Base-by-base conservation (phyloP, 2,113 vertebrate genomes). In the Tragelaphus scriptus region DNA sequence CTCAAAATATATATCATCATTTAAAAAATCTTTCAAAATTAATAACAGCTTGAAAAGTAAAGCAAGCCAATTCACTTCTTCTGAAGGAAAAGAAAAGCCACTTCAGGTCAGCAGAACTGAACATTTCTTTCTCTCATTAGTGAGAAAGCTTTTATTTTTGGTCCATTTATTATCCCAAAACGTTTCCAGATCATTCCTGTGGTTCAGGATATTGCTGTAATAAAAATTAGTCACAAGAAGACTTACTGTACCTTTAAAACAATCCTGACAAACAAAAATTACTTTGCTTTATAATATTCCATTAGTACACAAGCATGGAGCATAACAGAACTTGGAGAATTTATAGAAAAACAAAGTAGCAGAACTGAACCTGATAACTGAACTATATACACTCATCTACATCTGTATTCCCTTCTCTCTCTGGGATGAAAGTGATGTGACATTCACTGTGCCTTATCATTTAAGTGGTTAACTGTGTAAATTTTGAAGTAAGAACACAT, bases 191-290 rank as follows among this genome's bases (percentile, higher is more conserved):
- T 96, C 1, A 49, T 71, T 65, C 49, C 36, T 47, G 6, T 1
- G 40, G 12, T 49, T 89, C 25, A 23, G 91, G 32, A 25, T 84
- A 17, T 51, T 85, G 58, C 71, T 47, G 5, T 56, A 93, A 87
- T 71, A 26, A 23, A 63, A 87, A 71, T 87, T 71, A 17, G 6
- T 75, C 40, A 58, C 5, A 65, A 36, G 9, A 68, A 81, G 12
- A 6, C 80, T 71, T 4, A 30, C 7, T 36, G 3, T 68, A 85
- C 5, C 47, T 88, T 88, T 85, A 92, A 92, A 94, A 87, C 51
- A 94, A 90, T 68, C 12, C 81, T 61, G n/a, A 77, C 53, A 91
- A 96, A 88, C 28, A 96, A 87, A 96, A 87, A 30, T 58, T 58
- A 93, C 84, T 49, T 61, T 84, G 6, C 25, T 75, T 81, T 58